phyloP scores from a whole-genome alignment of 2,113 vertebrate genomes.

The Danio rerio region DNA sequence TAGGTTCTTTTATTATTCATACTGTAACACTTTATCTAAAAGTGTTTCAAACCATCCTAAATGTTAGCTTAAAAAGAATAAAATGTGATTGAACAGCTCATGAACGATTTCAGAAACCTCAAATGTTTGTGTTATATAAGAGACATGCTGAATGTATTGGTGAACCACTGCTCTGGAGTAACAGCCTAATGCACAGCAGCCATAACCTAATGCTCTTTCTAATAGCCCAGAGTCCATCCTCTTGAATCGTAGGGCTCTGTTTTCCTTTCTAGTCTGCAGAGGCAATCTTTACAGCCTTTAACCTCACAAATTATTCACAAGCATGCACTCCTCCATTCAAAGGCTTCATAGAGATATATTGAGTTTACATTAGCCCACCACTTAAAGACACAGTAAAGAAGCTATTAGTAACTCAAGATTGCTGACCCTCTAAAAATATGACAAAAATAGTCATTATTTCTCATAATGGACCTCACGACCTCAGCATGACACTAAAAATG shows the following conservation, averaged over 20 bases:
- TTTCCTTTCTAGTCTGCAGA: not conserved
- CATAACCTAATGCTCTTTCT: conserved; percentile 9
- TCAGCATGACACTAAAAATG: not conserved
- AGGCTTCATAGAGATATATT: conserved; percentile 23
- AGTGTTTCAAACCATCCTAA: not conserved
- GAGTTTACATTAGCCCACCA: not conserved
- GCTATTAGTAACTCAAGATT: not conserved
- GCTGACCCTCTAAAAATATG: not conserved
- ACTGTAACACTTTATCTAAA: too few species aligned
- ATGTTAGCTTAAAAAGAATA: too few species aligned
- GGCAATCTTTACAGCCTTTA: conserved; percentile 27
- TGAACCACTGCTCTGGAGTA: not conserved
- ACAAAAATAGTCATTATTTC: conserved; percentile 7
- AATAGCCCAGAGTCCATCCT: conserved; percentile 3
- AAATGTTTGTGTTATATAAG: too few species aligned
- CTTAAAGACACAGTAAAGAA: conserved; percentile 4
- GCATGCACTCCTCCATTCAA: conserved; percentile 21
- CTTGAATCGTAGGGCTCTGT: conserved; percentile 11
- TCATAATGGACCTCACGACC: not conserved
- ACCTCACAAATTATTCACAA: conserved; percentile 33
- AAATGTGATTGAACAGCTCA: too few species aligned
- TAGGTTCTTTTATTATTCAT: too few species aligned
- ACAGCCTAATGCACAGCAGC: conserved; percentile 1
- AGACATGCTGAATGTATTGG: not conserved
- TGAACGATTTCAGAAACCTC: too few species aligned